Evolutionary conservation across 2,888 invertebrate species (phyloP).

Genomic region (Heliconius ethilla): DNA sequence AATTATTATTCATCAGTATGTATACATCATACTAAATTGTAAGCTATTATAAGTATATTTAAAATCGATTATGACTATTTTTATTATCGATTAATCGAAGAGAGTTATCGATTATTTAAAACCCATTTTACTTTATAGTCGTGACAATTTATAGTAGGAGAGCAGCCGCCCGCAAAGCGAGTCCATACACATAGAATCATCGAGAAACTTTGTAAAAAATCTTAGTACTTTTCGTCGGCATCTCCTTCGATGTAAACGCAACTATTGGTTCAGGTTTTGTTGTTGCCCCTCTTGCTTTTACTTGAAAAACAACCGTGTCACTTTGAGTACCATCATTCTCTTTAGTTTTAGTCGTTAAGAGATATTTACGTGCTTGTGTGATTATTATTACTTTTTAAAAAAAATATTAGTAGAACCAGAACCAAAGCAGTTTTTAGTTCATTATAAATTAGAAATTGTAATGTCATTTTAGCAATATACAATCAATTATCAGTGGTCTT

Average conservation of each 20-base stretch:
- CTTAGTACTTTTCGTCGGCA: slow-evolving; percentile 50
- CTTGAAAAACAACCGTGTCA: slow-evolving; percentile 69
- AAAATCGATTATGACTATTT: not conserved
- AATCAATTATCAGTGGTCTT: not conserved
- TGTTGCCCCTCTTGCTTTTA: slow-evolving; percentile 73
- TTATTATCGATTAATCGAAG: not conserved
- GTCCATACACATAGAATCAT: slow-evolving; percentile 52
- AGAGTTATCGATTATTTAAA: not conserved
- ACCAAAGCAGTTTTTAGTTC: slow-evolving; percentile 21
- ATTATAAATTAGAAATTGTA: not conserved
- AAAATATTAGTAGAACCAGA: slow-evolving; percentile 36
- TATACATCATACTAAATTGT: not conserved
- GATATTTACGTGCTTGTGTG: slow-evolving; percentile 24
- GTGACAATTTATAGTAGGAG: not conserved
- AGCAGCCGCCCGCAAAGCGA: slow-evolving; percentile 9
- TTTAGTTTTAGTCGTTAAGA: slow-evolving; percentile 5
- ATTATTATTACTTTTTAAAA: not conserved
- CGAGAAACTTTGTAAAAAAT: slow-evolving; percentile 60
- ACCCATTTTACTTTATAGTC: not conserved
- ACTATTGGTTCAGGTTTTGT: slow-evolving; percentile 69
- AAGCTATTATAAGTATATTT: not conserved
- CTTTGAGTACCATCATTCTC: slow-evolving; percentile 39
- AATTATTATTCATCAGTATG: not conserved
- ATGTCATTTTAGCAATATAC: not conserved
- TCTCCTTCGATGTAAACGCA: slow-evolving; percentile 47